These are phyloP conservation scores for Nineta flava DNA, from an alignment of 2,888 invertebrate genomes.

Conservation along the genomic window DNA sequence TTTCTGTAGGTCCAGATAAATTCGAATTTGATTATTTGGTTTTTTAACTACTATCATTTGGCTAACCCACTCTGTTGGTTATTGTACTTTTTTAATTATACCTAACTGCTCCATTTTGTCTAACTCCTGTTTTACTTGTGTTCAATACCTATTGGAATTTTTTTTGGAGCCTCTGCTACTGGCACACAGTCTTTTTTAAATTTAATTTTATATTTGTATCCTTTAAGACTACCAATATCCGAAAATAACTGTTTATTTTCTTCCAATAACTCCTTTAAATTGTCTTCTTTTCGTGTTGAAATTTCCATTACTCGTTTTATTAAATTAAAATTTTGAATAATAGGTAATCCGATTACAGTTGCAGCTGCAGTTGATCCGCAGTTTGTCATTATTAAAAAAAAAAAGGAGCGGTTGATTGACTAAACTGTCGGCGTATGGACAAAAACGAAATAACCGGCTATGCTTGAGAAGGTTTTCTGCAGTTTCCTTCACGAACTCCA, in stretches of 20 bases:
- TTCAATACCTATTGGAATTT: neutral
- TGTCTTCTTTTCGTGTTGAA: neutral
- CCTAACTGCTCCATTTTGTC: neutral
- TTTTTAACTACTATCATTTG: neutral
- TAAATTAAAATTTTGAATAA: neutral
- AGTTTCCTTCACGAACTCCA: too few relatives aligned
- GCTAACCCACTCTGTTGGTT: neutral
- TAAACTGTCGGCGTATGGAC: too few relatives aligned
- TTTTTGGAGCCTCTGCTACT: neutral
- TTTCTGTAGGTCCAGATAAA: neutral
- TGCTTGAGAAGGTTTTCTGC: too few relatives aligned
- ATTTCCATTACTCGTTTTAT: neutral
- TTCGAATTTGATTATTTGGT: neutral
- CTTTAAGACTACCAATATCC: neutral
- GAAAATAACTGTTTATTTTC: too few relatives aligned
- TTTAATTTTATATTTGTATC: neutral
- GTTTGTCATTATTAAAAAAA: too few relatives aligned
- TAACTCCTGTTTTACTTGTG: neutral
- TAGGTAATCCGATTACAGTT: too few relatives aligned
- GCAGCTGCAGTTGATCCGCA: too few relatives aligned
- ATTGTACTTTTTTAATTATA: neutral
- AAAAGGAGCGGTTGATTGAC: too few relatives aligned
- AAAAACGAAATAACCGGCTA: too few relatives aligned
- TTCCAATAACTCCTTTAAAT: neutral
- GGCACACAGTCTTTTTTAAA: neutral